phyloP scores from a whole-genome alignment of 2,797 vertebrate species.

The Chromis chromis region DNA sequence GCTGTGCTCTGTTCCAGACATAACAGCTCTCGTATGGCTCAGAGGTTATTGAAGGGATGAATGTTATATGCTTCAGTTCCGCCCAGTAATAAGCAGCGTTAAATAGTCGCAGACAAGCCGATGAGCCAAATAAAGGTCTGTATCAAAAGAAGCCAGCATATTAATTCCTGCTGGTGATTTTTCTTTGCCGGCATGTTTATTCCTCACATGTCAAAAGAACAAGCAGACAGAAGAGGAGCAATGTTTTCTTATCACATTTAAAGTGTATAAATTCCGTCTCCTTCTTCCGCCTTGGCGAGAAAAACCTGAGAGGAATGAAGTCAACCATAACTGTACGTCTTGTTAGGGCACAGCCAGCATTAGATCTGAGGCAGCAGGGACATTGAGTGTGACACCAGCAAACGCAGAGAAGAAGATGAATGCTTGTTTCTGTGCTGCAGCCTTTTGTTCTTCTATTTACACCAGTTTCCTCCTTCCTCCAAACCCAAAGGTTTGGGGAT shows the following conservation, averaged over 20 bases:
- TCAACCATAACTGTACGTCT: constrained; percentile 32
- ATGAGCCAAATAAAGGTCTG: constrained; percentile 51
- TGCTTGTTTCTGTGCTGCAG: constrained; percentile 17
- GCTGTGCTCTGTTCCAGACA: constrained; percentile 60
- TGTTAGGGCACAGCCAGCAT: constrained; percentile 41
- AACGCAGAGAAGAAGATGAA: constrained; percentile 35
- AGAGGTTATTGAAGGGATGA: constrained; percentile 70
- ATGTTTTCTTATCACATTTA: constrained; percentile 13
- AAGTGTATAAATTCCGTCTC: constrained; percentile 7
- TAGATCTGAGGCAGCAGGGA: constrained; percentile 46
- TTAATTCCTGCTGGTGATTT: constrained; percentile 70
- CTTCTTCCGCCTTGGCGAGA: constrained; percentile 23
- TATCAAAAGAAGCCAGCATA: constrained; percentile 17
- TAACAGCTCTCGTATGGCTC: constrained; percentile 69
- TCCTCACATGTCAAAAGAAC: constrained; percentile 32
- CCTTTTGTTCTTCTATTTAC: constrained; percentile 66
- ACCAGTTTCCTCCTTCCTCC: constrained; percentile 36
- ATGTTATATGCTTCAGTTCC: constrained; percentile 68
- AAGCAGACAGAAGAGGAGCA: constrained; percentile 13
- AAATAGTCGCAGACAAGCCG: constrained; percentile 39
- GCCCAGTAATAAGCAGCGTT: constrained; percentile 68
- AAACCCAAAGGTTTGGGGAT: constrained; percentile 43
- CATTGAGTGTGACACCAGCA: constrained; percentile 56
- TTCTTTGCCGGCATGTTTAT: constrained; percentile 37
- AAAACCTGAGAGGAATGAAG: constrained; percentile 30